A percentile compares a stretch with the other conserved stretches of the same genome.
phyloP scores from a whole-genome alignment of 2,888 invertebrate species.

The Craniophora ligustri region DNA sequence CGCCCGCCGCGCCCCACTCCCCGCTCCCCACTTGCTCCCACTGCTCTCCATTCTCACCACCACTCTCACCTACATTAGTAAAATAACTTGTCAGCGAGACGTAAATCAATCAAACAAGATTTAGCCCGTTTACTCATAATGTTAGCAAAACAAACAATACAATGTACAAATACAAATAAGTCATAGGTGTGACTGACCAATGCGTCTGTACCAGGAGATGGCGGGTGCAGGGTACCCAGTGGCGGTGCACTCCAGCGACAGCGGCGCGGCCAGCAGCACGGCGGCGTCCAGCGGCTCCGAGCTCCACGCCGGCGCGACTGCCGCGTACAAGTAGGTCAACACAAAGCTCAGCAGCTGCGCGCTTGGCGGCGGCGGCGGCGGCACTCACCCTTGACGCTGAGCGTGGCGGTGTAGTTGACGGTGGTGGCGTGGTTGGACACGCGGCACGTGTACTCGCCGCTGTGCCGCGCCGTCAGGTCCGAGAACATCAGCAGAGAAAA shows the following conservation, averaged over 20 bases:
- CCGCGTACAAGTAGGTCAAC: background rate
- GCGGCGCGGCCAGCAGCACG: slow-evolving; percentile 91
- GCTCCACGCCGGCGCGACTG: slow-evolving; percentile 93
- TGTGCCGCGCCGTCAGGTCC: slow-evolving; percentile 90
- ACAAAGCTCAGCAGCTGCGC: no score
- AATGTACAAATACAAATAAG: no score
- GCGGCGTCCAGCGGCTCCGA: slow-evolving; percentile 91
- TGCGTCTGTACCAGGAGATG: slow-evolving; percentile 90
- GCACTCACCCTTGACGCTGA: slow-evolving; percentile 90
- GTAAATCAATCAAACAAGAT: no score
- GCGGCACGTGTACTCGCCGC: slow-evolving; percentile 92
- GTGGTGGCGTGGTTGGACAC: slow-evolving; percentile 91
- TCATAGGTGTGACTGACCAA: slow-evolving; percentile 53
- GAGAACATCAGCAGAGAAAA: slow-evolving; percentile 92
- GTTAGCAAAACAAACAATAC: no score
- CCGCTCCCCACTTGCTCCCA: slow-evolving; percentile 58
- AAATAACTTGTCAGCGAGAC: background rate
- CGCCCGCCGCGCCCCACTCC: slow-evolving; percentile 43
- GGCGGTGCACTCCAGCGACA: slow-evolving; percentile 92
- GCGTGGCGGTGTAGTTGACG: slow-evolving; percentile 90
- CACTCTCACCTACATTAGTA: slow-evolving; percentile 30
- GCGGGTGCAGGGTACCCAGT: slow-evolving; percentile 92
- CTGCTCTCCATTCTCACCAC: slow-evolving; percentile 56
- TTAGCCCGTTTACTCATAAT: no score
- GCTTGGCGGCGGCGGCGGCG: no score